These are phyloP conservation scores for Invenusta paracnida DNA, from an alignment of 2,888 invertebrate genomes.

Conservation along the genomic window DNA sequence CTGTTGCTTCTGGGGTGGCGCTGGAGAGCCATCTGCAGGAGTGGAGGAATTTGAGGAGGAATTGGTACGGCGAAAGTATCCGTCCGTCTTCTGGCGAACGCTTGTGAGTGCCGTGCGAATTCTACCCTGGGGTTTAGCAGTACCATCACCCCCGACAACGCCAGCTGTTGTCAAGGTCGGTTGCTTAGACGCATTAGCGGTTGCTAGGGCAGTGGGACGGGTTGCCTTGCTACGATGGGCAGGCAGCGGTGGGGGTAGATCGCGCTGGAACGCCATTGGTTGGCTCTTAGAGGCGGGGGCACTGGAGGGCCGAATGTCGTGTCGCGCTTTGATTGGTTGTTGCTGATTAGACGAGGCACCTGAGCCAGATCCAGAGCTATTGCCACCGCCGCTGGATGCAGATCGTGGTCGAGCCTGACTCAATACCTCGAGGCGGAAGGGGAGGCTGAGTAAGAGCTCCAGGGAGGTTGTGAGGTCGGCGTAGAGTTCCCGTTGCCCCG, in stretches of 20 bases:
- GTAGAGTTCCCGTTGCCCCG: slow-evolving; percentile 40
- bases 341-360: neutral
- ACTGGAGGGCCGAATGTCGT: slow-evolving; percentile 4
- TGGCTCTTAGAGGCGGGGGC: neutral
- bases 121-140: neutral
- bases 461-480: slow-evolving; percentile 41
- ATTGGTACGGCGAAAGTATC: neutral
- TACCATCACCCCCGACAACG: neutral
- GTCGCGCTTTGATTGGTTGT: slow-evolving; percentile 13
- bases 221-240: neutral
- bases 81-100: neutral
- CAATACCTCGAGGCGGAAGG: slow-evolving; percentile 31
- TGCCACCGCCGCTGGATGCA: neutral
- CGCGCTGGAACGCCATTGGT: neutral
- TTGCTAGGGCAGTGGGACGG: neutral
- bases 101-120: neutral
- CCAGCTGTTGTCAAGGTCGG: neutral
- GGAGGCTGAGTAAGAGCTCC: slow-evolving; percentile 39
- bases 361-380: neutral
- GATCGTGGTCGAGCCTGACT: slow-evolving; percentile 3
- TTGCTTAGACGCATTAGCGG: neutral
- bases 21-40: neutral
- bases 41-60: neutral
- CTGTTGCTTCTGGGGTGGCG: neutral
- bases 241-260: neutral